phyloP scores from a whole-genome alignment of 2,888 invertebrate species.

The Drosophila kanekoi region DNA sequence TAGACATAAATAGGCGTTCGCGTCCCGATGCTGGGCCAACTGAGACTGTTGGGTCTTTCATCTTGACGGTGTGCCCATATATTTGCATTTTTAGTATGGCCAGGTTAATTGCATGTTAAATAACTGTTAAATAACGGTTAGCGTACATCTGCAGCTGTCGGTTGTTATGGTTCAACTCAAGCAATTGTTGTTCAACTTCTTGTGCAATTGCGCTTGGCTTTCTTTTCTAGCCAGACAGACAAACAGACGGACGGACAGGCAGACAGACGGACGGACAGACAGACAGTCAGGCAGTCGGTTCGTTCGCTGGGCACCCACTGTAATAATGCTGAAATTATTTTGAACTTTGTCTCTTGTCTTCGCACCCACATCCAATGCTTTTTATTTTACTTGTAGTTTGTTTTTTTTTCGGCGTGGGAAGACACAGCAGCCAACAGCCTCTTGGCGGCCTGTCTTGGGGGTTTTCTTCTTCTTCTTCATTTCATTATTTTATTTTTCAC shows the following conservation, averaged over 20 bases:
- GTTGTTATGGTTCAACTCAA: constrained; percentile 57
- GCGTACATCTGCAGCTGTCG: constrained; percentile 52
- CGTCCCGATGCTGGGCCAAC: background rate
- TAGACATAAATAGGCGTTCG: constrained; percentile 30
- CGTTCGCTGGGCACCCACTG: constrained; percentile 53
- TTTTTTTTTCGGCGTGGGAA: constrained; percentile 55
- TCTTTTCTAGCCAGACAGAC: constrained; percentile 13
- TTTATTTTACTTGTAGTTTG: background rate
- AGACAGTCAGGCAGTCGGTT: too few species aligned
- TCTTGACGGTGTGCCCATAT: constrained; percentile 51
- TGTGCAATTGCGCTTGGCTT: constrained; percentile 59
- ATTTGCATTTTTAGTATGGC: constrained; percentile 61
- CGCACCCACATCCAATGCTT: constrained; percentile 60
- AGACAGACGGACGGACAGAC: too few species aligned
- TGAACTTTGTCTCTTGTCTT: constrained; percentile 67
- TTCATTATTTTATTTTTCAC: constrained; percentile 25
- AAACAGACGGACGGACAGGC: too few species aligned
- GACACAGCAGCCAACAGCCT: constrained; percentile 23
- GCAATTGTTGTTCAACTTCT: constrained; percentile 62
- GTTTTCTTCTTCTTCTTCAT: background rate
- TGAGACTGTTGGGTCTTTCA: constrained; percentile 30
- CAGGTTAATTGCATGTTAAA: constrained; percentile 78
- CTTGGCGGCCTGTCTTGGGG: constrained; percentile 2
- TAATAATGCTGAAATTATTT: constrained; percentile 75
- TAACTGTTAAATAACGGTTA: constrained; percentile 79